Conservation (phyloP, 2,113 vertebrate species). For the Syrmaticus mikado region DNA sequence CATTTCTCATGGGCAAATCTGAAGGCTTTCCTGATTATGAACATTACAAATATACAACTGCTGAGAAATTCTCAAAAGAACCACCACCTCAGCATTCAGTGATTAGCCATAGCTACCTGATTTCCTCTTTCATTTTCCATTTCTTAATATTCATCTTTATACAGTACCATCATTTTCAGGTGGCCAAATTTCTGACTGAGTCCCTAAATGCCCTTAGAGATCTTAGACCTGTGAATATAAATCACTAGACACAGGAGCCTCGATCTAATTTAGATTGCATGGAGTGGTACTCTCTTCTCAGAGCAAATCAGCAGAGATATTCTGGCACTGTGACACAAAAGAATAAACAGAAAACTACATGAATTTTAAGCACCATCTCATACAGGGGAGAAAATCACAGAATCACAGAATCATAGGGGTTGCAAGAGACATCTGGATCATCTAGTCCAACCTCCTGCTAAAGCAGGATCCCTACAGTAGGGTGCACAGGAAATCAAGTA, state of each 20-base stretch:
- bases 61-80: not conserved
- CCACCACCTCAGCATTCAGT: not conserved
- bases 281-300: not conserved
- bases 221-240: slow-evolving; percentile 8
- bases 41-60: not conserved
- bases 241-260: not conserved
- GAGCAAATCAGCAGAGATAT: not conserved
- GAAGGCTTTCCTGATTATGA: not conserved
- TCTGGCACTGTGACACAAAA: not conserved
- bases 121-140: not conserved
- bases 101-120: not conserved
- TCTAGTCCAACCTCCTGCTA: too few species aligned
- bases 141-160: not conserved
- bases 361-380: not conserved
- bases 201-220: slow-evolving; percentile 17
- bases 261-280: not conserved
- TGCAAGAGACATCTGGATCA: too few species aligned
- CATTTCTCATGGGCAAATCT: not conserved
- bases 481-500: not conserved
- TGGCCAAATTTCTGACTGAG: not conserved
- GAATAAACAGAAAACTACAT: not conserved
- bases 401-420: too few species aligned
- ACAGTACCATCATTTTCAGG: not conserved
- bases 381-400: not conserved
- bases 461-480: too few species aligned